Percentiles rank a stretch among this genome's conserved stretches.
Evolutionary conservation across 2,113 vertebrate genomes (phyloP).

Genomic region (Scomber japonicus): DNA sequence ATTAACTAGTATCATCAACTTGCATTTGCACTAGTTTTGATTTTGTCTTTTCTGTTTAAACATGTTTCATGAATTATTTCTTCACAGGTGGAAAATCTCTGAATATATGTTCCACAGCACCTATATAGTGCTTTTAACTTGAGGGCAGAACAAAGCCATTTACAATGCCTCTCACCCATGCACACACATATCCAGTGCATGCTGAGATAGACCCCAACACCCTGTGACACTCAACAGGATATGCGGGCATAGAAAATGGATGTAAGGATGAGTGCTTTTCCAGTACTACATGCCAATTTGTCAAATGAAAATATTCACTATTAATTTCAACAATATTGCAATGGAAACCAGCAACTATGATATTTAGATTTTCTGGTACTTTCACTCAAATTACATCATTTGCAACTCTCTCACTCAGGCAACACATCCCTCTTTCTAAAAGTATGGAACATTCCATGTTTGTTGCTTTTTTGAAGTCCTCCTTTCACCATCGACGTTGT

Average conservation of each 20-base stretch:
- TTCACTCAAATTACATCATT: slow-evolving; percentile 68
- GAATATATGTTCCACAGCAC: slow-evolving; percentile 18
- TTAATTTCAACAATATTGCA: slow-evolving; percentile 36
- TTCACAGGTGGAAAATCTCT: not conserved
- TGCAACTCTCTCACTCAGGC: slow-evolving; percentile 45
- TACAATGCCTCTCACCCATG: slow-evolving; percentile 7
- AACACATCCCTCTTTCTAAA: slow-evolving; percentile 33
- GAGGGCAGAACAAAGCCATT: slow-evolving; percentile 49
- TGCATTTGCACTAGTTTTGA: too few relatives aligned
- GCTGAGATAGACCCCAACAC: slow-evolving; percentile 23
- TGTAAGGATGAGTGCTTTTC: slow-evolving; percentile 1
- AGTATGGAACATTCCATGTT: slow-evolving; percentile 65
- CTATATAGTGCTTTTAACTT: slow-evolving; percentile 35
- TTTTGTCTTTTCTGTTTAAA: too few relatives aligned
- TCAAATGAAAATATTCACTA: slow-evolving; percentile 2
- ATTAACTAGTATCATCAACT: not conserved
- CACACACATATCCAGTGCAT: slow-evolving; percentile 14
- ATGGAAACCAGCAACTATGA: slow-evolving; percentile 18
- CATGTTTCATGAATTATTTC: too few relatives aligned
- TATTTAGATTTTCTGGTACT: slow-evolving; percentile 36
- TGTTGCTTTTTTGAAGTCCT: slow-evolving; percentile 69
- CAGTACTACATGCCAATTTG: slow-evolving; percentile 10
- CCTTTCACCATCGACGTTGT: slow-evolving; percentile 72
- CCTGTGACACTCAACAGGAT: slow-evolving; percentile 9
- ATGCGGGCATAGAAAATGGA: not conserved